Evolutionary conservation across 2,113 vertebrate genomes (phyloP), one percentile per base, ranked within the genome.

Genomic region (Zapus hudsonius): DNA sequence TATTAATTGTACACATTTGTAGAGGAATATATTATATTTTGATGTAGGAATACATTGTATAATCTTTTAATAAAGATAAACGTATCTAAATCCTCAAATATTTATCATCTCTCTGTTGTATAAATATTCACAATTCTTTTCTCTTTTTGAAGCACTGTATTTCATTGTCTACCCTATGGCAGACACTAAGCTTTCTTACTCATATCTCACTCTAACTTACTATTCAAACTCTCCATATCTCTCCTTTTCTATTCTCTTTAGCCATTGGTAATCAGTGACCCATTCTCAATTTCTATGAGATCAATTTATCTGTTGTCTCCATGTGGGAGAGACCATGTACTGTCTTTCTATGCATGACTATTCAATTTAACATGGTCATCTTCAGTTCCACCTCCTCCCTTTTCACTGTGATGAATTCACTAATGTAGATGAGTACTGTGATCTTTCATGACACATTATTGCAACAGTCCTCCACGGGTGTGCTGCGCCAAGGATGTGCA

Each of bases 271-370:
- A 59, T 66, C 11, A n/a, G 31, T 59, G 4, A 13, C 27, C 1
- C 3, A 27, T 12, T 40, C 29, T 4, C 27, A 57, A 29, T 4
- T 42, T 57, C 70, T n/a, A 1, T n/a, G 44, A 67, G 36, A 20
- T 40, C 13, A 33, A 42, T 44, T 42, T 84, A 13, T n/a, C 10
- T 57, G 15, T n/a, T 16, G 55, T 55, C 47, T 33, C 42, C 31
- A 5, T 23, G 10, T 9, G 7, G 27, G 15, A 57, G 31, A 19
- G 20, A 33, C 27, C 6, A 42, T 0, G 0, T 6, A 17, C 12
- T 33, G 27, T 22, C 10, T 57, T 42, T 57, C 20, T 22, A 29
- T 22, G 4, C 36, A 44, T 42, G 36, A 10, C 10, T 40, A 27
- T 57, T 17, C 20, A 36, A n/a, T 19, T 83, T 64, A 70, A 31